Evolutionary conservation across 2,888 invertebrate species (phyloP), one percentile per base, ranked within the genome.

Genomic region (Parnassius apollo): DNA sequence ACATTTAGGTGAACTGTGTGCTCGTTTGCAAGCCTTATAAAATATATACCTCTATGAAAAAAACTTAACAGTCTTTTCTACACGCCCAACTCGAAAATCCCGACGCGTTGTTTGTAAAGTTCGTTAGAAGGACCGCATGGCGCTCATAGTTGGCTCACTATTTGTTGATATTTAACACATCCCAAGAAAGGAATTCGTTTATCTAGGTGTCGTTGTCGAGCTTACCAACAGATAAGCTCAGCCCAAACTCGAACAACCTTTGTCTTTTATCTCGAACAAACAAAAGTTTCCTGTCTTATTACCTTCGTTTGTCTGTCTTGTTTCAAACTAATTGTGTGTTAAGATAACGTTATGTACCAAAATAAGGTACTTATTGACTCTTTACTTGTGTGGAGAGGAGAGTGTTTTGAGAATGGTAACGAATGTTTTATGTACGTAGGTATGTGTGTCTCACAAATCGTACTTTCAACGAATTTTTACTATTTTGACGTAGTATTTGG

Each of bases 191-290:
- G 86, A 83, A 88, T 90, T 85, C 83, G 75, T 85, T 88, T 90
- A 89, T 90, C 88, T 90, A 75, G 54, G 80, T 75, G 75, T 76
- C 75, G 74, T 69, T 67, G 69, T 66, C 58, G 66, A 81, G 85
- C 83, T 85, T 84, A 82, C 71, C 74, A 66, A 69, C 65, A 83
- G 89, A 90, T 90, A 90, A 91, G 81, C 77, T 71, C 73, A 76
- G 76, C 77, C 82, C 80, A 82, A 85, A 81, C 80, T 78, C 82
- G 76, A 74, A 79, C 76, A 80, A 75, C 85, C 80, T 89, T 91
- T 89, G 88, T 90, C 78, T 83, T 80, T 88, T 90, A 90, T 91
- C 91, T 90, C 76, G 75, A 72, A 70, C 81, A 91, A 91, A 91
- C 85, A 90, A 82, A 81, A 79, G 80, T 90, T 88, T 91, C 91